A percentile compares a stretch with the other conserved stretches of the same genome.
These are phyloP conservation scores for Thalassaphorura encarpata DNA, from an alignment of 1,140 invertebrate species.

Conservation along the genomic window DNA sequence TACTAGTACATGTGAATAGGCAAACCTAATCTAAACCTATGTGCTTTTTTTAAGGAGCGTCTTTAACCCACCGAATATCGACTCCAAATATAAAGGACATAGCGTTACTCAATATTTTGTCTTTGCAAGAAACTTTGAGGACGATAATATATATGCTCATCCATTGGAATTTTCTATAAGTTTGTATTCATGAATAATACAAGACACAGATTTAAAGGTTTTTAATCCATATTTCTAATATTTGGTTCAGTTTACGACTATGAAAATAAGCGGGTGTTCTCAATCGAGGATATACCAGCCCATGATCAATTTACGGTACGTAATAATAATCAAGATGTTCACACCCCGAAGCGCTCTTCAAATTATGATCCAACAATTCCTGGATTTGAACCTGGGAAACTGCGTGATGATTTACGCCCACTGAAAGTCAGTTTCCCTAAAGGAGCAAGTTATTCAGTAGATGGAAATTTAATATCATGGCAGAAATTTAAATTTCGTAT, in stretches of 20 bases:
- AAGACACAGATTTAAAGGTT: too few species aligned
- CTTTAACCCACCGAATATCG: too few species aligned
- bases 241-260: constrained; percentile 23
- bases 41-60: too few species aligned
- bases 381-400: constrained; percentile 1
- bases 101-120: constrained; percentile 20
- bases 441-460: constrained; percentile 19
- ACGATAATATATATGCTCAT: constrained; percentile 31
- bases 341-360: constrained; percentile 1
- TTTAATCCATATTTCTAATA: neutral
- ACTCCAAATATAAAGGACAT: too few species aligned
- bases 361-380: constrained; percentile 23
- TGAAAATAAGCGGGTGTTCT: constrained; percentile 6
- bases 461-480: constrained; percentile 28
- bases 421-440: constrained; percentile 16
- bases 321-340: neutral
- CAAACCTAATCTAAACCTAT: too few species aligned
- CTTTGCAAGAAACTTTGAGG: constrained; percentile 11
- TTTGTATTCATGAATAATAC: too few species aligned
- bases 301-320: constrained; percentile 15
- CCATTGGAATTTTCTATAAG: constrained; percentile 21
- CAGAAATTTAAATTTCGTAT: constrained; percentile 27
- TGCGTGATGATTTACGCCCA: constrained; percentile 21
- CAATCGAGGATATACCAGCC: constrained; percentile 19
- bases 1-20: too few species aligned